These are phyloP conservation scores for Rhyacophila brunnea DNA, from an alignment of 1,140 invertebrate genomes.

Conservation along the genomic window DNA sequence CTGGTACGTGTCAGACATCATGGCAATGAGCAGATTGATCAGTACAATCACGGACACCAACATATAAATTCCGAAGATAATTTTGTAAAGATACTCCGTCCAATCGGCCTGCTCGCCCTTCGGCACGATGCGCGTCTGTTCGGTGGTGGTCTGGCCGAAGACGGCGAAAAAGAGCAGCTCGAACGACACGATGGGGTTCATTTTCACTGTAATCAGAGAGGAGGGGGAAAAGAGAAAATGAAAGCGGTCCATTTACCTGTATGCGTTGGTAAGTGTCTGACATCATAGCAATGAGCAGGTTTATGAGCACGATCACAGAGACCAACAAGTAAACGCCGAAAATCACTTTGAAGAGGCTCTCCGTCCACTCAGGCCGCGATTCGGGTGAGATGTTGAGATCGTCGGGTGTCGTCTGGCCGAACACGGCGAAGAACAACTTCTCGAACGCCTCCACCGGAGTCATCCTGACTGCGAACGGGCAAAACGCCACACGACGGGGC, in stretches of 20 bases:
- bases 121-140: constrained; percentile 63
- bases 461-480: constrained; percentile 67
- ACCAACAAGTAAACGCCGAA: constrained; percentile 98
- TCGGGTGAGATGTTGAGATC: constrained; percentile 71
- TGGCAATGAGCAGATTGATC: constrained; percentile 99
- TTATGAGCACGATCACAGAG: constrained; percentile 95
- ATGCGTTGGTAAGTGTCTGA: constrained; percentile 98
- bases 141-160: constrained; percentile 94
- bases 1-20: constrained; percentile 99
- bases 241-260: constrained; percentile 65
- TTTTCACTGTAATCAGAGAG: constrained; percentile 75
- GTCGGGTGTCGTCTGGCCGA: constrained; percentile 91
- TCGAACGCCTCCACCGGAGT: constrained; percentile 90
- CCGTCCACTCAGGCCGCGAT: constrained; percentile 69
- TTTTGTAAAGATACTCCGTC: constrained; percentile 79
- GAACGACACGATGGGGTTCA: constrained; percentile 87
- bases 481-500: constrained; percentile 21
- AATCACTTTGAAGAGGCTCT: constrained; percentile 79
- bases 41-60: constrained; percentile 97
- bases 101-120: constrained; percentile 64
- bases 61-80: constrained; percentile 91
- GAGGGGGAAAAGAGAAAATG: constrained; percentile 44
- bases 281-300: constrained; percentile 99
- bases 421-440: constrained; percentile 96
- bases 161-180: constrained; percentile 98